These are phyloP conservation scores for Calidris pugnax DNA, from an alignment of 2,113 vertebrate species.

Conservation along the genomic window DNA sequence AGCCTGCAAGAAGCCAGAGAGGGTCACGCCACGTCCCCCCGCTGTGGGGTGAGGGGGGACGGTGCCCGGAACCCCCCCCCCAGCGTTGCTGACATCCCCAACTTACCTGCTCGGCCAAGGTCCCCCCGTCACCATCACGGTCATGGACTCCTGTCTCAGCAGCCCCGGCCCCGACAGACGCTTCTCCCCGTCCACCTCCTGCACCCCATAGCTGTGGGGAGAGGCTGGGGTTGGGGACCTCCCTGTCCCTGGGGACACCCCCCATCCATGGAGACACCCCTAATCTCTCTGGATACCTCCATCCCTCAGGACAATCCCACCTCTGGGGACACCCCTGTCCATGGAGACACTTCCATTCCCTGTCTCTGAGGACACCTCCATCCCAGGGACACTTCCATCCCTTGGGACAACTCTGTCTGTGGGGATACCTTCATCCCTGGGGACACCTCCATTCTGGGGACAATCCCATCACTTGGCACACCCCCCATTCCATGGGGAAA, in stretches of 20 bases:
- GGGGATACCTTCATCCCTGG: not conserved
- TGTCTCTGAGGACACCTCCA: not conserved
- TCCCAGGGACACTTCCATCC: no score
- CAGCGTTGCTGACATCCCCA: rapidly evolving
- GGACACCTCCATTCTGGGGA: not conserved
- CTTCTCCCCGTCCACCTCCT: conserved; percentile 29
- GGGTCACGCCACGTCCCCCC: rapidly evolving
- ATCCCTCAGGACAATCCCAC: no score
- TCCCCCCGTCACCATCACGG: conserved; percentile 13
- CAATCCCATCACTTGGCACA: rapidly evolving
- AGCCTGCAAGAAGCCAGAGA: not conserved
- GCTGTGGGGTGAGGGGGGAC: rapidly evolving
- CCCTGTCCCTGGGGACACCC: rapidly evolving
- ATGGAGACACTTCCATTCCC: no score
- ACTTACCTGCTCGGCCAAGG: conserved; percentile 20
- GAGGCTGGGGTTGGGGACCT: not conserved
- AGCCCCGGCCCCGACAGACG: conserved; percentile 35
- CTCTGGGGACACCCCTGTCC: not conserved
- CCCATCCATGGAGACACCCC: not conserved
- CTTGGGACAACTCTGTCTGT: not conserved
- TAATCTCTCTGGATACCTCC: no score
- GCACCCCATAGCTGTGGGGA: conserved; percentile 23
- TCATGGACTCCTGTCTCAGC: not conserved
- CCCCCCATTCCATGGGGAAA: not conserved
- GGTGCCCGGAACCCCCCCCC: rapidly evolving